These are phyloP conservation scores for Alexandromys fortis DNA, from an alignment of 2,113 vertebrate genomes.

Conservation along the genomic window DNA sequence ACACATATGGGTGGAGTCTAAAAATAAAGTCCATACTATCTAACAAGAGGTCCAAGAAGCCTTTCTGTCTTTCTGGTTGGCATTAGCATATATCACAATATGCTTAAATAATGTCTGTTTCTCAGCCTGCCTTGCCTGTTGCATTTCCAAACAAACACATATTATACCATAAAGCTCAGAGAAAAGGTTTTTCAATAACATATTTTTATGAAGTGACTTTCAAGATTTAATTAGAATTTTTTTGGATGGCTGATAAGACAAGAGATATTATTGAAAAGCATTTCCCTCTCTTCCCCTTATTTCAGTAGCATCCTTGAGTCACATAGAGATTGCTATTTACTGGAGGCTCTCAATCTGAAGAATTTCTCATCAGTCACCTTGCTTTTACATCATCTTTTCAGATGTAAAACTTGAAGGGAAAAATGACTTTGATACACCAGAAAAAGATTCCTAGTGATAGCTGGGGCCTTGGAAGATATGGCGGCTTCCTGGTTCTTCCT, in stretches of 20 bases:
- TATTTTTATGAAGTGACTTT: conserved; percentile 66
- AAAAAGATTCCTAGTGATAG: conserved; percentile 62
- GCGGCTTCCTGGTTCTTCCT: conserved; percentile 48
- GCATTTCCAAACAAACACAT: not conserved
- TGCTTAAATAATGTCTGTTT: not conserved
- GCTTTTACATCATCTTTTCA: conserved; percentile 78
- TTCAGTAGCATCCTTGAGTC: conserved; percentile 63
- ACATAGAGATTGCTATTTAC: conserved; percentile 70
- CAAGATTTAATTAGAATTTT: conserved; percentile 64
- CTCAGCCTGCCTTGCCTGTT: not conserved
- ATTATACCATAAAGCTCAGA: conserved; percentile 40
- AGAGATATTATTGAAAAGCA: conserved; percentile 67
- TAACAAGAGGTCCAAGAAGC: not conserved
- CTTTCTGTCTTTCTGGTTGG: not conserved
- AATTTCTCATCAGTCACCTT: conserved; percentile 72
- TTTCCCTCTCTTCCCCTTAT: conserved; percentile 50
- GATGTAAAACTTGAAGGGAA: not conserved
- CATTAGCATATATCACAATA: not conserved
- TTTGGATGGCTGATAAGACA: conserved; percentile 66
- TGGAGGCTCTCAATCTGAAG: conserved; percentile 53
- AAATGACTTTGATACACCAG: conserved; percentile 68
- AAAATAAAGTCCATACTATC: not conserved
- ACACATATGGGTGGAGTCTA: not conserved
- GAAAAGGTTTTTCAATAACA: conserved; percentile 51
- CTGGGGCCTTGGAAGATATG: conserved; percentile 18